Base-by-base conservation (phyloP, 2,797 vertebrate genomes). In the Prunella strophiata region DNA sequence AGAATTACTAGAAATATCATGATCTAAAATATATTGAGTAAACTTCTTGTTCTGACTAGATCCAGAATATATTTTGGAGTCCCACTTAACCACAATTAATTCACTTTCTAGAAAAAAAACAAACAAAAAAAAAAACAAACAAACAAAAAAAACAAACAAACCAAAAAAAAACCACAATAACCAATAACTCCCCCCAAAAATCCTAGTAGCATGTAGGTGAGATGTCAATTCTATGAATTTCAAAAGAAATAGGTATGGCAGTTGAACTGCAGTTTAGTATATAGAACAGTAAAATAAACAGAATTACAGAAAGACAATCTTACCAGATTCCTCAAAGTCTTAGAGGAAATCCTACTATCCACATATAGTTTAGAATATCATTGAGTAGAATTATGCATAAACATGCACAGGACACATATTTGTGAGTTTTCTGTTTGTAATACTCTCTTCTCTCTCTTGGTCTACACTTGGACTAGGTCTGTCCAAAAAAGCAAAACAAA, bases 111-210 rank as follows among this genome's bases (percentile, higher is more conserved):
- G 75, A 40, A 70, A 85, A 65, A 72, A 36, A 36, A 36, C 8
- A 36, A 36, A 36, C 36, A 9, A 36, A 36, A 36, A 36, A 36
- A 36, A 36, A 36, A 36, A 36, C 36, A 8, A 34, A 34, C 36
- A 36, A 34, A 34, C 34, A 34, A 34, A 34, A 34, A 43, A 70
- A 85, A 65, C 68, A 8, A 34, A 34, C 36, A 36, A 34, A 34
- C 34, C 7, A 34, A 34, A 34, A 43, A 70, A 85, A 65, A 36
- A 36, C n/a, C n/a, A n/a, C n/a, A 42, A 4, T 9, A 55, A 40
- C 1, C 68, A 63, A 42, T 7, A 54, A 18, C 14, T 0, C 2
- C 10, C 6, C 5, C n/a, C 10, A 21, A 50, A 51, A 73, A 12
- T 25, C 7, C 6, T 17, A 38, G 11, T 26, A 38, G 34, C 4